Conservation (phyloP, 2,797 vertebrate species). For the Podarcis lilfordi region DNA sequence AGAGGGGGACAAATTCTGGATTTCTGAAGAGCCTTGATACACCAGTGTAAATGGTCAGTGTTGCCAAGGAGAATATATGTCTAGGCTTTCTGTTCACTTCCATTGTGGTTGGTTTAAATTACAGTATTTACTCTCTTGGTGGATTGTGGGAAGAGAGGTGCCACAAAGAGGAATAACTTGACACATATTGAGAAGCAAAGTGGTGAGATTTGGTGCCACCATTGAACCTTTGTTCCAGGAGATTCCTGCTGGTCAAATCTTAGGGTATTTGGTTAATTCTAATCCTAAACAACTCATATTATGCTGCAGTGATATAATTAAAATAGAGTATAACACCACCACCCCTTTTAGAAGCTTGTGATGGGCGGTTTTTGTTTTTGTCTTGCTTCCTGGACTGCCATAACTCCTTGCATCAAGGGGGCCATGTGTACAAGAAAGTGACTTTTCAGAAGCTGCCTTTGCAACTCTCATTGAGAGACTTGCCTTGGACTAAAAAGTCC, state of each 20-base stretch:
- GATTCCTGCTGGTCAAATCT: constrained; percentile 27
- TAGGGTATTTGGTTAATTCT: neutral
- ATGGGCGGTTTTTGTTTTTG: neutral
- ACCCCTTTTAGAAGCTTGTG: neutral
- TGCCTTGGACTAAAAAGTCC: constrained; percentile 41
- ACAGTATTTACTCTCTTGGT: neutral
- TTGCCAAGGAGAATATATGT: neutral
- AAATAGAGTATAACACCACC: neutral
- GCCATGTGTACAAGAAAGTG: constrained; percentile 28
- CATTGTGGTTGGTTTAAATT: neutral
- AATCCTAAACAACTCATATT: neutral
- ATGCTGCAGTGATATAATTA: constrained; percentile 11
- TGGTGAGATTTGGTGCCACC: constrained; percentile 28
- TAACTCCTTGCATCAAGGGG: constrained; percentile 79
- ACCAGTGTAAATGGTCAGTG: neutral
- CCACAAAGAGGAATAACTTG: neutral
- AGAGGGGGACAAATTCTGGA: neutral
- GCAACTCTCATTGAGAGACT: constrained; percentile 9
- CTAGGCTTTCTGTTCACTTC: constrained; percentile 7
- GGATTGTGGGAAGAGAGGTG: constrained; percentile 5
- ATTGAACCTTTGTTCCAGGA: constrained; percentile 33
- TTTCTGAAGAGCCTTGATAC: neutral
- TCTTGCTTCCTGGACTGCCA: constrained; percentile 38
- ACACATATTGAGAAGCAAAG: neutral
- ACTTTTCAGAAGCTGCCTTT: constrained; percentile 57